These are phyloP conservation scores for Kryptolebias ocellatus DNA, from an alignment of 2,797 vertebrate genomes.

Conservation along the genomic window DNA sequence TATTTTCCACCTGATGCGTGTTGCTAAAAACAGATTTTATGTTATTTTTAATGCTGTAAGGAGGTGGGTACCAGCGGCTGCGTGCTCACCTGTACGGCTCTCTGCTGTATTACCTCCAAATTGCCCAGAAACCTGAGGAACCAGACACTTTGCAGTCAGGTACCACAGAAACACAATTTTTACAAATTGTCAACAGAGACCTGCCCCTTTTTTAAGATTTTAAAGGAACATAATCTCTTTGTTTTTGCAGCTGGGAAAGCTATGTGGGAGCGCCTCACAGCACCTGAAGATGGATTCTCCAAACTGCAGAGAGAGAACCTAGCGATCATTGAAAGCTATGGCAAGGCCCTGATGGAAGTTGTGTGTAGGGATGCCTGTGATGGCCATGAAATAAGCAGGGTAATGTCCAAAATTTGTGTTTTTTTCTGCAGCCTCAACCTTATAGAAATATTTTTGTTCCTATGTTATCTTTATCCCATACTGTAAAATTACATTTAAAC, in stretches of 20 bases:
- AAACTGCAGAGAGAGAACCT: constrained; percentile 96
- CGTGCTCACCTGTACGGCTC: constrained; percentile 95
- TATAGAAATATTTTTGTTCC: not conserved
- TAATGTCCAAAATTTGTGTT: constrained; percentile 61
- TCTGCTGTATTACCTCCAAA: constrained; percentile 95
- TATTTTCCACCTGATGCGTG: not conserved
- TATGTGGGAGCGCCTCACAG: constrained; percentile 97
- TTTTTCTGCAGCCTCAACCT: not conserved
- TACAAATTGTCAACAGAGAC: not conserved
- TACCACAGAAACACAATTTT: constrained; percentile 49
- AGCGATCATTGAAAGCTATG: constrained; percentile 95
- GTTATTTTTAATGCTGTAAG: constrained; percentile 58
- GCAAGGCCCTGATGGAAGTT: constrained; percentile 96
- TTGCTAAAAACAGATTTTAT: not conserved
- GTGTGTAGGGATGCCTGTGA: constrained; percentile 97
- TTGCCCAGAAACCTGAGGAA: constrained; percentile 97
- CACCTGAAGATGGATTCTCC: constrained; percentile 95
- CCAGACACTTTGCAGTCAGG: constrained; percentile 95
- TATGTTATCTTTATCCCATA: not conserved
- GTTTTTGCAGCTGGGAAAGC: constrained; percentile 84
- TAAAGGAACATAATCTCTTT: not conserved
- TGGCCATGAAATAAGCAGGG: constrained; percentile 95
- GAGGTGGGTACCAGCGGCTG: constrained; percentile 96
- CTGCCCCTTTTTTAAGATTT: not conserved
- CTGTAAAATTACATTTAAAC: not conserved